Percentiles rank a stretch among this genome's conserved stretches.
Conservation (phyloP, 2,797 vertebrate species). For the Silurus aristotelis region DNA sequence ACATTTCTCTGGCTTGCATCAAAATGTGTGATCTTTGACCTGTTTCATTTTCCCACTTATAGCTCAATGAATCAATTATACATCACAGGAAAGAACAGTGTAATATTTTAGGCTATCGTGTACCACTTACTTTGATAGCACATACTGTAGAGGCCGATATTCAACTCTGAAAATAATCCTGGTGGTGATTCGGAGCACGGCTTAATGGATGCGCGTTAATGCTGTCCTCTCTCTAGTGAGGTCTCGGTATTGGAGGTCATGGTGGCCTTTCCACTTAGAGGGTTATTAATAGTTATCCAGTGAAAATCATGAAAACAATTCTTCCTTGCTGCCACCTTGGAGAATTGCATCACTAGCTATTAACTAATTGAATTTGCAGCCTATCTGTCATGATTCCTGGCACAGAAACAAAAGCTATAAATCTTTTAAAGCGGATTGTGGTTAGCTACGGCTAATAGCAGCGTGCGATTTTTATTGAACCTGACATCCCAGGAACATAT, state of each 20-base stretch:
- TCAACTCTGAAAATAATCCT: conserved; percentile 44
- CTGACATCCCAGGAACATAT: conserved; percentile 45
- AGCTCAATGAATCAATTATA: conserved; percentile 64
- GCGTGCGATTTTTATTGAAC: conserved; percentile 70
- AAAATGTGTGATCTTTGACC: background rate
- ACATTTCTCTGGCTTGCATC: conserved; percentile 15
- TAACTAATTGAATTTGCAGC: conserved; percentile 78
- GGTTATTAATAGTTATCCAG: conserved; percentile 70
- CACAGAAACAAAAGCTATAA: conserved; percentile 71
- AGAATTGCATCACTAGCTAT: conserved; percentile 78
- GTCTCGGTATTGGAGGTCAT: conserved; percentile 43
- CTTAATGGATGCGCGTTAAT: conserved; percentile 56
- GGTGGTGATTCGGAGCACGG: conserved; percentile 44
- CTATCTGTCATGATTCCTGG: conserved; percentile 69
- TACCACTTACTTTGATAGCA: conserved; percentile 36
- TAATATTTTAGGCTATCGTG: background rate
- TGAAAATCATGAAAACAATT: conserved; percentile 55
- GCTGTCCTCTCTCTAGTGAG: conserved; percentile 24
- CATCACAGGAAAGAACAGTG: conserved; percentile 13
- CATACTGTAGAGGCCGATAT: conserved; percentile 37
- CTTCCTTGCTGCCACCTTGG: conserved; percentile 68
- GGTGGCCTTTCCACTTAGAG: conserved; percentile 65
- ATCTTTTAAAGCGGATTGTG: conserved; percentile 69
- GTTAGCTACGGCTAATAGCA: conserved; percentile 69
- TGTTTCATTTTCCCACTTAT: conserved; percentile 37